Evolutionary conservation across 2,113 vertebrate genomes (phyloP).

Genomic region (Cathartes aura): DNA sequence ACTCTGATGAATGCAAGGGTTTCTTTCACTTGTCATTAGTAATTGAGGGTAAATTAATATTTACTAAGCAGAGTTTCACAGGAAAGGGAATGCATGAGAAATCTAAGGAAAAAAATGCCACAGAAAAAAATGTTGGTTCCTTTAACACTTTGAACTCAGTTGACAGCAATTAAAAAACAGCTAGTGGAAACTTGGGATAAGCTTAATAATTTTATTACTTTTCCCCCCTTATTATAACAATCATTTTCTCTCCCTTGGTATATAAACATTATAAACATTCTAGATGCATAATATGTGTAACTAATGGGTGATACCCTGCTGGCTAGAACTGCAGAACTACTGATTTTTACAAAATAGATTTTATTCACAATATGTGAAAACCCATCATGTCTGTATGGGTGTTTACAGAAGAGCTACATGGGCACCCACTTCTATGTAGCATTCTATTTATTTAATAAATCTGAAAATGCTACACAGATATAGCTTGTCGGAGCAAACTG

Average conservation of each 20-base stretch:
- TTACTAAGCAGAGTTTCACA: constrained; percentile 79
- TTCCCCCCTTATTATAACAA: not conserved
- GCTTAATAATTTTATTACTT: constrained; percentile 1
- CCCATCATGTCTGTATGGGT: not conserved
- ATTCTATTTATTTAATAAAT: not conserved
- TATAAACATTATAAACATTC: not conserved
- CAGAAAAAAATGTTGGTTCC: constrained; percentile 6
- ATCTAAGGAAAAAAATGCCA: not conserved
- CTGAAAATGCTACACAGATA: not conserved
- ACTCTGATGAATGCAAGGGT: constrained; percentile 72
- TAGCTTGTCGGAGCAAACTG: not conserved
- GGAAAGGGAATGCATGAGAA: constrained; percentile 47
- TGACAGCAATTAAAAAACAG: constrained; percentile 1
- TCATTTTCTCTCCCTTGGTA: not conserved
- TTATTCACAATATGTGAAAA: not conserved
- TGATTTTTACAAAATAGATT: not conserved
- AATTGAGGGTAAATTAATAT: constrained; percentile 79
- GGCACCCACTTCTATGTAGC: not conserved
- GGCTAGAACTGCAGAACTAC: not conserved
- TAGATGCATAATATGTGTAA: not conserved
- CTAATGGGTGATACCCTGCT: not conserved
- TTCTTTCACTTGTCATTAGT: constrained; percentile 82
- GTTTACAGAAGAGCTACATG: not conserved
- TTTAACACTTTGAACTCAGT: constrained; percentile 36
- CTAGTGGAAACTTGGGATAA: constrained; percentile 7